A percentile compares a stretch with the other conserved stretches of the same genome.
These are phyloP conservation scores for Desmodus rotundus DNA, from an alignment of 2,113 vertebrate genomes.

Conservation along the genomic window DNA sequence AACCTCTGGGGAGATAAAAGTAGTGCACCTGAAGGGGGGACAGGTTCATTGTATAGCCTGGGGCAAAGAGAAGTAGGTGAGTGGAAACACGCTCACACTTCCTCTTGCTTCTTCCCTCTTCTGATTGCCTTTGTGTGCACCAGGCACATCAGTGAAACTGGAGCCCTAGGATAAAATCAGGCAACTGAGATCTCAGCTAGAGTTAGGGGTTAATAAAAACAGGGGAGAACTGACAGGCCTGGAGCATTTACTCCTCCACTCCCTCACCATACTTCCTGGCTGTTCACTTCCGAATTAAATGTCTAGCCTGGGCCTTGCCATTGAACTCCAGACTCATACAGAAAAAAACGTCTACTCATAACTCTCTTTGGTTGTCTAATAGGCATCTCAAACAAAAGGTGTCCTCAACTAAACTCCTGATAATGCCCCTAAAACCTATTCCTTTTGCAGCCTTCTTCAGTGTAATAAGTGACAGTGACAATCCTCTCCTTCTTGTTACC, in stretches of 20 bases:
- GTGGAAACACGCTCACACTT: not conserved
- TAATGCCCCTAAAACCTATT: not conserved
- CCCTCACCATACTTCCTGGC: not conserved
- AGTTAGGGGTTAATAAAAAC: not conserved
- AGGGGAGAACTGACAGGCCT: not conserved
- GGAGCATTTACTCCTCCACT: not conserved
- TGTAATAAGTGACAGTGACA: not conserved
- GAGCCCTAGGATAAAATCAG: not conserved
- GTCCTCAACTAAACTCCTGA: not conserved
- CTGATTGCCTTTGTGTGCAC: not conserved
- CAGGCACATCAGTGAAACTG: not conserved
- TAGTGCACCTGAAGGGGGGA: not conserved
- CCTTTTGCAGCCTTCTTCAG: not conserved
- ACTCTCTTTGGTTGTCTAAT: not conserved
- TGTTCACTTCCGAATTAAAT: not conserved
- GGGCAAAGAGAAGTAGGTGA: not conserved
- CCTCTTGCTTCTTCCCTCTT: not conserved
- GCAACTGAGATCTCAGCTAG: not conserved
- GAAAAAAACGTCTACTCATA: not conserved
- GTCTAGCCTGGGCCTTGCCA: not conserved
- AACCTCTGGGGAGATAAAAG: not conserved
- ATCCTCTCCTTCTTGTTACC: not conserved
- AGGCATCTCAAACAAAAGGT: not conserved
- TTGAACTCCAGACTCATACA: not conserved
- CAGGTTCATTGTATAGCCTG: not conserved